Evolutionary conservation across 2,797 vertebrate species (phyloP), one percentile per base, ranked within the genome.

Genomic region (Neosilurus mollespiculum): DNA sequence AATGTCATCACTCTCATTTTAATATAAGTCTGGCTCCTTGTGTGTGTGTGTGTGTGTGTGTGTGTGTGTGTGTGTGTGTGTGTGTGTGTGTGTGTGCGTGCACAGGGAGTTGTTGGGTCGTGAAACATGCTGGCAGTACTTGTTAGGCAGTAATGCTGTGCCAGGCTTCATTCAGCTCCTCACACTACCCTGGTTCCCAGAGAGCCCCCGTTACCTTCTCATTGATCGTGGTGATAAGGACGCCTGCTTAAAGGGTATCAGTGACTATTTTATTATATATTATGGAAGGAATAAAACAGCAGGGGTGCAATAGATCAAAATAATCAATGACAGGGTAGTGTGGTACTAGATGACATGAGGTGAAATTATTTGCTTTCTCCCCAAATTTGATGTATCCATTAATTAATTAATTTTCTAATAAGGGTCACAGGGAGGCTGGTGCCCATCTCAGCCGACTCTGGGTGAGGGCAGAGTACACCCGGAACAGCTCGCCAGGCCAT

Each of bases 201-300:
- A 98, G 90, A 98, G 97, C 85, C 97, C 96, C 14, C 94, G 97
- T n/a, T 98, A 96, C 86, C 93, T 99, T 83, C 93, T 99, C 86
- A 97, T 97, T 37, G 97, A 99, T 92, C 59, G 88, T 62, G 95
- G 94, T 26, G 95, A 98, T 87, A 93, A 95, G 49, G 93, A 95
- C 24, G 95, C 94, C 84, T 98, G 97, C 87, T 85, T 96, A 59
- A 89, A 92, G 9, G 96, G 97, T 99, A 87, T 34, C 53, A 37
- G 6, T 15, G 51, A 8, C 20, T 67, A 37, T 30, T 30, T 30
- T 30, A 30, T 30, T 30, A 30, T 30, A 30, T 30, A 30, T 30
- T 30, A 30, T 30, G 30, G 30, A 30, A 30, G 30, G 30, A 30
- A 30, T 30, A 30, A 30, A 30, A 30, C 30, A 30, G 30, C 30